Evolutionary conservation across 2,113 vertebrate genomes (phyloP).

Genomic region (Nothobranchius furzeri): DNA sequence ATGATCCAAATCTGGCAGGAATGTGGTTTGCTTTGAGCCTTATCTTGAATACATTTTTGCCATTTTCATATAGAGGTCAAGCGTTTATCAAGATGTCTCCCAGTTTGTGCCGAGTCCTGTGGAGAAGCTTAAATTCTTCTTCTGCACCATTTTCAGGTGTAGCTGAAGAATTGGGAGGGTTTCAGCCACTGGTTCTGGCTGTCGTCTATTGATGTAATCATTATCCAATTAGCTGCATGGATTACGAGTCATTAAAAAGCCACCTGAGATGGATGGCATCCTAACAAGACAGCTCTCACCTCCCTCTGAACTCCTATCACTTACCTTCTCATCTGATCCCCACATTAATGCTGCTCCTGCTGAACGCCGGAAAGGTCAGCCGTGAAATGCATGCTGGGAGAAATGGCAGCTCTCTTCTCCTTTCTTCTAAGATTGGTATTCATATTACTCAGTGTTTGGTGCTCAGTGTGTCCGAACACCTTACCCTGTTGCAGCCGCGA

Average conservation of each 20-base stretch:
- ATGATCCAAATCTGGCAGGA: slow-evolving; percentile 7
- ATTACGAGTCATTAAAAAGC: slow-evolving; percentile 64
- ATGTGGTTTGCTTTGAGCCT: slow-evolving; percentile 18
- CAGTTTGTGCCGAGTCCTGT: slow-evolving; percentile 28
- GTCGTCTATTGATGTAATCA: slow-evolving; percentile 54
- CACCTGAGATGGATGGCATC: slow-evolving; percentile 46
- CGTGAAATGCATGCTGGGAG: slow-evolving; percentile 64
- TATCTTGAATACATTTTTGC: slow-evolving; percentile 52
- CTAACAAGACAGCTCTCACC: slow-evolving; percentile 37
- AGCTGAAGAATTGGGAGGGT: slow-evolving; percentile 13
- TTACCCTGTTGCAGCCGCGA: too few species aligned
- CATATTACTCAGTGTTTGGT: not conserved
- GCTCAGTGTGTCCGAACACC: too few species aligned
- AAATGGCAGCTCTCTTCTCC: slow-evolving; percentile 66
- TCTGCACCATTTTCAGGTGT: slow-evolving; percentile 33
- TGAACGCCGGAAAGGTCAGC: slow-evolving; percentile 73
- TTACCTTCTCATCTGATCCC: slow-evolving; percentile 62
- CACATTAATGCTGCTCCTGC: slow-evolving; percentile 58
- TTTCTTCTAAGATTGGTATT: slow-evolving; percentile 56
- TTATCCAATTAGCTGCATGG: slow-evolving; percentile 67
- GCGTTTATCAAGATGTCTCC: slow-evolving; percentile 61
- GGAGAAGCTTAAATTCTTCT: slow-evolving; percentile 49
- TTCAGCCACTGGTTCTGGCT: slow-evolving; percentile 11
- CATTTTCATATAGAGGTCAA: slow-evolving; percentile 59
- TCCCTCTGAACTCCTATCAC: slow-evolving; percentile 57